These are phyloP conservation scores for Plumapathes pennacea DNA, from an alignment of 92 coral and sea anemone species.

Conservation along the genomic window DNA sequence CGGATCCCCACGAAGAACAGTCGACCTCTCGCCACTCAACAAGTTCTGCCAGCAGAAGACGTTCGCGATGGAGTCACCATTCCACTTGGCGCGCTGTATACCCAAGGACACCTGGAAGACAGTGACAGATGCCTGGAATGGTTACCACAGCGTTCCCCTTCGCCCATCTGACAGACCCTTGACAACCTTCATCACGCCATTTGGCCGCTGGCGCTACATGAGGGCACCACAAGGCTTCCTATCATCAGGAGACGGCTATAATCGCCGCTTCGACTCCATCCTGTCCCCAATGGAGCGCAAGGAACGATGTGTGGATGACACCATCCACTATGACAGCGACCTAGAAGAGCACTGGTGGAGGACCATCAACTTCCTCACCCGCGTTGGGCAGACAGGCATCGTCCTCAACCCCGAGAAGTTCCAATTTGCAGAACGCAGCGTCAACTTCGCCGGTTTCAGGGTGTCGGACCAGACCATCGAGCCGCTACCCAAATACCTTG, in stretches of 20 bases:
- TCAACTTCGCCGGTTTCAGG: constrained; percentile 63
- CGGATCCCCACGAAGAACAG: constrained; percentile 66
- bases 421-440: constrained; percentile 54
- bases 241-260: constrained; percentile 63
- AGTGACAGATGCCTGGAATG: constrained; percentile 43
- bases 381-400: constrained; percentile 72
- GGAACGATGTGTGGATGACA: constrained; percentile 77
- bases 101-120: constrained; percentile 20
- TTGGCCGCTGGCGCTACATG: constrained; percentile 75
- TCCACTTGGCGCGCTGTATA: constrained; percentile 28
- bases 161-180: constrained; percentile 10
- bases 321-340: constrained; percentile 62
- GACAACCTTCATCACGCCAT: constrained; percentile 40
- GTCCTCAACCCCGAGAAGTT: constrained; percentile 64
- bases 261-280: constrained; percentile 67
- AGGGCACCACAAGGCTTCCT: constrained; percentile 77
- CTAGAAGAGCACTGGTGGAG: constrained; percentile 82
- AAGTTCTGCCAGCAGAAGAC: constrained; percentile 32
- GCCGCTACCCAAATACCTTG: constrained; percentile 69
- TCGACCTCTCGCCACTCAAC: constrained; percentile 34
- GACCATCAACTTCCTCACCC: constrained; percentile 71
- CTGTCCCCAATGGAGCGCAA: constrained; percentile 57
- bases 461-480: constrained; percentile 56
- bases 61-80: constrained; percentile 29
- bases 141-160: constrained; percentile 49